Evolutionary conservation across 2,797 vertebrate genomes (phyloP).

Genomic region (Periophthalmus magnuspinnatus): DNA sequence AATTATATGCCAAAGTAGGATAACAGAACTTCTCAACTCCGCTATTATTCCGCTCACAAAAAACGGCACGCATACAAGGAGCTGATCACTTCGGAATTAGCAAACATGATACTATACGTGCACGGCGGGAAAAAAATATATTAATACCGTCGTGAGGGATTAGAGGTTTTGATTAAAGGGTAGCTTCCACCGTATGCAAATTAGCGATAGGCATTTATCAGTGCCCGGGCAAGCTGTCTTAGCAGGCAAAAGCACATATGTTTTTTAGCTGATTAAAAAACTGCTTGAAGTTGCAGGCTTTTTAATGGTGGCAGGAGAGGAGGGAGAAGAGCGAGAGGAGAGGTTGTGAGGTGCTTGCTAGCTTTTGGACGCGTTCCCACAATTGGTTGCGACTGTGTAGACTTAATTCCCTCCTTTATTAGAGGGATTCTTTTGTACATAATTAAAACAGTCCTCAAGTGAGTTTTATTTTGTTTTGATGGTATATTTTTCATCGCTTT

Average conservation of each 20-base stretch:
- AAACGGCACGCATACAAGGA: constrained; percentile 98
- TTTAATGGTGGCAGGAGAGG: constrained; percentile 78
- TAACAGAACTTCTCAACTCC: constrained; percentile 99
- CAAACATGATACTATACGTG: constrained; percentile 98
- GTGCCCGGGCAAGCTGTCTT: constrained; percentile 97
- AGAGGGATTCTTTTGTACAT: constrained; percentile 79
- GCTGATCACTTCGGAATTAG: constrained; percentile 99
- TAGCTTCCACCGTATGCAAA: constrained; percentile 99
- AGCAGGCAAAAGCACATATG: constrained; percentile 98
- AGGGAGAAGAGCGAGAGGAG: constrained; percentile 57
- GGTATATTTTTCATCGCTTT: constrained; percentile 60
- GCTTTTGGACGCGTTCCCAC: constrained; percentile 93
- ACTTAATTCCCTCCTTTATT: constrained; percentile 89
- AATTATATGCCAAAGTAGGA: constrained; percentile 99
- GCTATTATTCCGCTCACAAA: constrained; percentile 99
- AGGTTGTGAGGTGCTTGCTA: constrained; percentile 78
- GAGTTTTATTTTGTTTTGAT: constrained; percentile 70
- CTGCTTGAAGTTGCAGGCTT: constrained; percentile 98
- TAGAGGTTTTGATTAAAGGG: constrained; percentile 99
- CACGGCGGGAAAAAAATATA: constrained; percentile 88
- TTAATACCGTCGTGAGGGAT: constrained; percentile 99
- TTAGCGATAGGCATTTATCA: constrained; percentile 99
- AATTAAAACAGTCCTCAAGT: constrained; percentile 86
- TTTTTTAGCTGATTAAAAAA: constrained; percentile 99
- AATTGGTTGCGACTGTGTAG: constrained; percentile 85